Percentiles rank a stretch among this genome's conserved stretches.
These are phyloP conservation scores for Plectropomus leopardus DNA, from an alignment of 2,113 vertebrate species.

Conservation along the genomic window DNA sequence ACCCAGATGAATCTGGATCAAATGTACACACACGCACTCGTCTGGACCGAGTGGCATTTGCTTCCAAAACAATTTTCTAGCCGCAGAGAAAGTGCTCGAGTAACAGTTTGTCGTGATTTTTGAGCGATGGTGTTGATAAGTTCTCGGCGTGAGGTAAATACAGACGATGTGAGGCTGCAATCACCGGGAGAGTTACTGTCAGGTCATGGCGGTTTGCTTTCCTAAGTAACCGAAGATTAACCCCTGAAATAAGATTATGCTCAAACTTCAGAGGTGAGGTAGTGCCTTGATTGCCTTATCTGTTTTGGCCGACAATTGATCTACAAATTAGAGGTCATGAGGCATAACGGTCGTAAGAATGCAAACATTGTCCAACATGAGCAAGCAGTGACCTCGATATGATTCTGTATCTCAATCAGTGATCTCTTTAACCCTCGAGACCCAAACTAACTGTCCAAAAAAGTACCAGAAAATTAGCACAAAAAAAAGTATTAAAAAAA, in stretches of 20 bases:
- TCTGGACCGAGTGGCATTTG: conserved; percentile 38
- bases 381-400: neutral
- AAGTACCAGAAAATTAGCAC: too few species aligned
- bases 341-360: neutral
- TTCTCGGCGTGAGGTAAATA: conserved; percentile 23
- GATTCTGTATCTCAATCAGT: neutral
- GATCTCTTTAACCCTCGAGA: neutral
- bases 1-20: conserved; percentile 37
- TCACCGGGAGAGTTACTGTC: conserved; percentile 39
- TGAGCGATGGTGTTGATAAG: conserved; percentile 21
- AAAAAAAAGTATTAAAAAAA: too few species aligned
- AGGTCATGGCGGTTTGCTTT: conserved; percentile 49
- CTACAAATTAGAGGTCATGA: conserved; percentile 8
- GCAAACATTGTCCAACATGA: neutral
- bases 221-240: conserved; percentile 62
- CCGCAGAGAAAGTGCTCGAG: conserved; percentile 24
- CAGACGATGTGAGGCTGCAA: conserved; percentile 25
- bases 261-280: conserved; percentile 32
- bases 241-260: conserved; percentile 73
- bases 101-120: conserved; percentile 47
- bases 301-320: conserved; percentile 10
- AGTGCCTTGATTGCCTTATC: conserved; percentile 45
- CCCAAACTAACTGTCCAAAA: too few species aligned
- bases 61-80: conserved; percentile 45
- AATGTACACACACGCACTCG: conserved; percentile 25